phyloP scores from a whole-genome alignment of 2,797 vertebrate genomes.

The Falco novaeseelandiae region DNA sequence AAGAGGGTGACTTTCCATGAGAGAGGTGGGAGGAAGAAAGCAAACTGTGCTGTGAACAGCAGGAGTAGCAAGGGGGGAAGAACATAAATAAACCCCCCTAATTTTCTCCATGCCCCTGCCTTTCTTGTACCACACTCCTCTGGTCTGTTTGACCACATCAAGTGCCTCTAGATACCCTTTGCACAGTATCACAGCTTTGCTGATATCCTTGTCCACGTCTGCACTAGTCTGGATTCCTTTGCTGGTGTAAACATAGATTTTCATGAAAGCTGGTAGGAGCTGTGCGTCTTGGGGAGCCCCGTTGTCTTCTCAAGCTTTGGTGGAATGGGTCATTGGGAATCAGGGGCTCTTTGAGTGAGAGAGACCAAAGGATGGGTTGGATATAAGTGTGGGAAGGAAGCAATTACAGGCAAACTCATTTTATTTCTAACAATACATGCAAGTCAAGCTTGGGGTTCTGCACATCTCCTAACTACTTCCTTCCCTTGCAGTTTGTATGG shows the following conservation, averaged over 20 bases:
- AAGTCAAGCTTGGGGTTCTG: neutral
- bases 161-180: neutral
- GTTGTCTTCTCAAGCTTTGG: neutral
- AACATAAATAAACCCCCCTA: rapidly evolving
- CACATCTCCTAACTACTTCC: neutral
- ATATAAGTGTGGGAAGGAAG: neutral
- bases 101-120: neutral
- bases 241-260: neutral
- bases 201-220: neutral
- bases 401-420: neutral
- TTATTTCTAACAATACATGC: neutral
- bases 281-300: neutral
- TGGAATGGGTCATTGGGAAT: neutral
- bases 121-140: neutral
- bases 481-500: neutral
- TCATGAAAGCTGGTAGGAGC: neutral
- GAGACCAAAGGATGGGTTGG: neutral
- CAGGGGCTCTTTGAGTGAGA: neutral
- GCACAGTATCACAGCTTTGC: neutral
- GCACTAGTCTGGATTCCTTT: neutral
- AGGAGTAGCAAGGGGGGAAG: neutral
- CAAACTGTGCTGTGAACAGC: neutral
- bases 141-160: neutral
- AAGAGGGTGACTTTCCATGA: neutral
- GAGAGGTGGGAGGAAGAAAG: neutral